Conservation (phyloP, 2,797 vertebrate genomes). For the Notamacropus eugenii region DNA sequence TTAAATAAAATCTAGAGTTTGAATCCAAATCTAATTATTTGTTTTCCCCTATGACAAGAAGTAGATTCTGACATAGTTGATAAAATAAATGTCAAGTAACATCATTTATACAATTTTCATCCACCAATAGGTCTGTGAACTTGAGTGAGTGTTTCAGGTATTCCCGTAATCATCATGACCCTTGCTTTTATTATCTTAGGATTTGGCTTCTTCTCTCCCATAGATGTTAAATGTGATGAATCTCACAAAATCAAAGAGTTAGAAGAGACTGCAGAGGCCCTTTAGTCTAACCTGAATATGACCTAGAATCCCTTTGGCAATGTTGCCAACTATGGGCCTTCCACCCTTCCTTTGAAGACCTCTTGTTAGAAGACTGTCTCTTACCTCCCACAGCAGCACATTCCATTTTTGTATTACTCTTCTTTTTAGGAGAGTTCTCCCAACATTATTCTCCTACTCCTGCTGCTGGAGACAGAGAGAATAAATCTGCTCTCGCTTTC, state of each 20-base stretch:
- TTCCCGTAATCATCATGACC: neutral
- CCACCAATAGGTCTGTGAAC: neutral
- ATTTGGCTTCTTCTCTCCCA: neutral
- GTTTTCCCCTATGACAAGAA: conserved; percentile 2
- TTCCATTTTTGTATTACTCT: neutral
- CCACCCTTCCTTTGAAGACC: neutral
- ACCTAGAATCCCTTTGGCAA: neutral
- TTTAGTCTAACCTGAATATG: neutral
- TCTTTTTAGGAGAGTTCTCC: neutral
- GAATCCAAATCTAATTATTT: conserved; percentile 48
- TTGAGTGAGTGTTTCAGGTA: conserved; percentile 45
- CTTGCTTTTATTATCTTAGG: conserved; percentile 28
- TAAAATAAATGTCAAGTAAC: neutral
- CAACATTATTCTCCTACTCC: neutral
- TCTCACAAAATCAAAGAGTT: neutral
- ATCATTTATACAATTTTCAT: neutral
- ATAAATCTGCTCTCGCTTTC: neutral
- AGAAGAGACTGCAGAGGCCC: neutral
- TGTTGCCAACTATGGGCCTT: neutral
- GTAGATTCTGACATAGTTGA: neutral
- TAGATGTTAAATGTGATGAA: neutral
- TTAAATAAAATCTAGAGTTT: neutral
- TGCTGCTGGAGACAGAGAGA: neutral
- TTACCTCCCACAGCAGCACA: neutral
- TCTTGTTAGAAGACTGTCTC: neutral